A percentile compares a stretch with the other conserved stretches of the same genome.
These are phyloP conservation scores for Pseudochirops cupreus DNA, from an alignment of 2,797 vertebrate species.

Conservation along the genomic window DNA sequence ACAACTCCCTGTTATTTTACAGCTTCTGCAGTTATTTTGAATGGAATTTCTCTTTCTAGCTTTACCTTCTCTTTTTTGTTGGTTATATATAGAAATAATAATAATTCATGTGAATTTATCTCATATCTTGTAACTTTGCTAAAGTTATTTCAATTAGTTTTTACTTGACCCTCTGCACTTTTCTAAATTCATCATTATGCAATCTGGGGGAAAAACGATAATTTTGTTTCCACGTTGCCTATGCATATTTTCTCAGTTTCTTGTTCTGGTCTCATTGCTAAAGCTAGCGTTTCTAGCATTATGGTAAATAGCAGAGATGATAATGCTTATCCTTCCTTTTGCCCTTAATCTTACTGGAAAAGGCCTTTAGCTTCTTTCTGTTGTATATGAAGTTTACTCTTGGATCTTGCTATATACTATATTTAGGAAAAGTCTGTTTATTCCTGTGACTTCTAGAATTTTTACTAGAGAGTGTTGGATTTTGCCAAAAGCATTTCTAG, in stretches of 20 bases:
- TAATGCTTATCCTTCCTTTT: neutral
- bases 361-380: neutral
- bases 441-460: neutral
- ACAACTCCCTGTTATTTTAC: neutral
- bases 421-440: neutral
- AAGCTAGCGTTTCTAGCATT: neutral
- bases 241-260: neutral
- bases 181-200: neutral
- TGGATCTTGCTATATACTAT: neutral
- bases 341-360: neutral
- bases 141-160: neutral
- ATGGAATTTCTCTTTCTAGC: neutral
- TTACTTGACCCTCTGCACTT: neutral
- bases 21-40: neutral
- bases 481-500: neutral
- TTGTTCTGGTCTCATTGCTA: neutral
- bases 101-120: neutral
- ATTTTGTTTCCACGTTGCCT: neutral
- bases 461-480: neutral
- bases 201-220: neutral
- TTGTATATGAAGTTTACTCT: neutral
- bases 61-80: neutral
- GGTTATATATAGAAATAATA: neutral
- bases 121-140: neutral
- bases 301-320: neutral